Evolutionary conservation across 2,797 vertebrate species (phyloP).

Genomic region (Picus viridis): DNA sequence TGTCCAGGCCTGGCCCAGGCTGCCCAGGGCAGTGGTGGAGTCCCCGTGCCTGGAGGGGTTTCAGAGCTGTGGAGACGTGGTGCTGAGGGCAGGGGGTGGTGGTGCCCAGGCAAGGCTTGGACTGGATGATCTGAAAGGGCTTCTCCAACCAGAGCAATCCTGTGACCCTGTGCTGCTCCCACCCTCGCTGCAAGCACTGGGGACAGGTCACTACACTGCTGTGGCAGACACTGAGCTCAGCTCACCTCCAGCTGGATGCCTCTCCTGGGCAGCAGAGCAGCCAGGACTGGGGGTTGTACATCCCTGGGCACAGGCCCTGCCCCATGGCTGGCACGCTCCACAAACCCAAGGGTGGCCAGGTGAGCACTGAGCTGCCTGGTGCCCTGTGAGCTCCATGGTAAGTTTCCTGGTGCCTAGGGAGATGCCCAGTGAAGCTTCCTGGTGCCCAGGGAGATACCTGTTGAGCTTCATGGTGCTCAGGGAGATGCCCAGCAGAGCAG

Average conservation of each 20-base stretch:
- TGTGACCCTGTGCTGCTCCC: neutral
- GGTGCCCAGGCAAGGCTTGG: too few species aligned
- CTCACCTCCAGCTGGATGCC: rapidly evolving
- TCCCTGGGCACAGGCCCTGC: neutral
- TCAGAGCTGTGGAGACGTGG: too few species aligned
- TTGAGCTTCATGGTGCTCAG: too few species aligned
- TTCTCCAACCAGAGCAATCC: too few species aligned
- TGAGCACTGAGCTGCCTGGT: neutral
- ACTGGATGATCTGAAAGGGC: too few species aligned
- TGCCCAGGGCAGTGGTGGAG: too few species aligned
- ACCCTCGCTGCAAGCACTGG: neutral
- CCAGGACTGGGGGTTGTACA: neutral
- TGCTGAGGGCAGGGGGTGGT: too few species aligned
- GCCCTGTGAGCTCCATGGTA: neutral
- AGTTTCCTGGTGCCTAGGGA: neutral
- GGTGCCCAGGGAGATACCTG: neutral
- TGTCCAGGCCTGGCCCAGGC: too few species aligned
- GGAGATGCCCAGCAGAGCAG: too few species aligned
- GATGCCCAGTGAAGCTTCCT: neutral
- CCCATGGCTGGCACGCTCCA: neutral
- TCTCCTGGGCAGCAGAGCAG: neutral
- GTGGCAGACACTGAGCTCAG: neutral
- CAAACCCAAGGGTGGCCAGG: neutral
- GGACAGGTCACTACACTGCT: rapidly evolving
- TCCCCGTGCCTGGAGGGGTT: too few species aligned